Evolutionary conservation across 2,797 vertebrate species (phyloP), one percentile per base, ranked within the genome.

Genomic region (Gymnothorax javanicus): DNA sequence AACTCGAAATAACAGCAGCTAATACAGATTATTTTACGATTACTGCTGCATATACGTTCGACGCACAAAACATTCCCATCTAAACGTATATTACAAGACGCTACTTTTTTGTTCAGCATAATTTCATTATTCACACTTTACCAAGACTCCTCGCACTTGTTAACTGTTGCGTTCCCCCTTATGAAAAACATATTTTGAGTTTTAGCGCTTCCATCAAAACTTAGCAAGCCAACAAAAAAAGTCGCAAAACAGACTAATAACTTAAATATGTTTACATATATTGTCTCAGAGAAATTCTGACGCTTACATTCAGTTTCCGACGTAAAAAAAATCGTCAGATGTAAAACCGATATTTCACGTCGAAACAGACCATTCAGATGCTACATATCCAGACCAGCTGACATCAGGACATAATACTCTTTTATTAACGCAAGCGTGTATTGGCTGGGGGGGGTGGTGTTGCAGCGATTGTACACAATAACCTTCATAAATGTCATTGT

Each of bases 151-250:
- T 69, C 83, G 90, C 92, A 91, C 90, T 90, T 89, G 87, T 87
- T 86, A 93, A 93, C 89, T 89, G 92, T 94, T 93, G 93, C 91
- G 91, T 92, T 94, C 90, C 94, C 23, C 7, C 20, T 15, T 59
- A 92, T 93, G 56, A 93, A 92, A 88, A 90, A 92, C 93, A 91
- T 93, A n/a, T 95, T 91, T 90, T 89, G 93, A 94, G 93, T 91
- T 89, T 60, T 84, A 33, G 50, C 86, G 86, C 71, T 88, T 86
- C 27, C 60, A 89, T 71, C 88, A 64, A 88, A 91, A 91, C 92
- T 88, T 91, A 87, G 92, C 93, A 91, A 93, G 89, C 33, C 33
- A 92, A 90, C 90, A 90, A 89, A 43, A 43, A 43, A 43, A 43
- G 33, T 43, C 33, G 1, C 2, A 43, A 43, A 43, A 43, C 1